These are phyloP conservation scores for Glaucomys volans DNA, from an alignment of 2,113 vertebrate species.

Conservation along the genomic window DNA sequence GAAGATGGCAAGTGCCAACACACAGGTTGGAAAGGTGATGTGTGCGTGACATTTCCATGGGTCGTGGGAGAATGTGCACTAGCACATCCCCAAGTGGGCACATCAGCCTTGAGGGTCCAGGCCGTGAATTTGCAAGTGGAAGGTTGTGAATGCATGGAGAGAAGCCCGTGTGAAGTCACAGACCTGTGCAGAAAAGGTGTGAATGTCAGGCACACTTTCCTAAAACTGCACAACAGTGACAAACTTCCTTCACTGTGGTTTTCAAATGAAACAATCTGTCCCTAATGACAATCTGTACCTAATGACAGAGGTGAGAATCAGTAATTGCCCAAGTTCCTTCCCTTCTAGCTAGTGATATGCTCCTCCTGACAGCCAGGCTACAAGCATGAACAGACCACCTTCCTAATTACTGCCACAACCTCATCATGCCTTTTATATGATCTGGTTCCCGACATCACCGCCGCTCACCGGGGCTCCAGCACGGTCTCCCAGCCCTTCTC, in stretches of 20 bases:
- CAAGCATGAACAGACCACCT: background rate
- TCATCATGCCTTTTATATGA: background rate
- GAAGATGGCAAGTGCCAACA: background rate
- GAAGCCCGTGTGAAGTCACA: background rate
- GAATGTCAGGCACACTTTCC: background rate
- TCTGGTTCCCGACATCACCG: background rate
- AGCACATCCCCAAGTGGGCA: background rate
- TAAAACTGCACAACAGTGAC: background rate
- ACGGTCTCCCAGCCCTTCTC: background rate
- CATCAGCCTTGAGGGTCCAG: background rate
- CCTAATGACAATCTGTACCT: background rate
- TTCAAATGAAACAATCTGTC: background rate
- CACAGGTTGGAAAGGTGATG: background rate
- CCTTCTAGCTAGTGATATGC: background rate
- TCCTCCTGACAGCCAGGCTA: background rate
- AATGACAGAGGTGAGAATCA: background rate
- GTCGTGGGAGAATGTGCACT: background rate
- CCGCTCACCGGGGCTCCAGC: background rate
- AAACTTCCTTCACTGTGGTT: background rate
- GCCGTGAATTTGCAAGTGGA: background rate
- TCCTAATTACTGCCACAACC: background rate
- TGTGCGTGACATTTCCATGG: rapidly evolving
- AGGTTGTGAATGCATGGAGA: background rate
- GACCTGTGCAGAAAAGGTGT: too few species aligned
- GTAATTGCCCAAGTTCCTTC: background rate